These are phyloP conservation scores for Condylura cristata DNA, from an alignment of 2,113 vertebrate genomes.

Conservation along the genomic window DNA sequence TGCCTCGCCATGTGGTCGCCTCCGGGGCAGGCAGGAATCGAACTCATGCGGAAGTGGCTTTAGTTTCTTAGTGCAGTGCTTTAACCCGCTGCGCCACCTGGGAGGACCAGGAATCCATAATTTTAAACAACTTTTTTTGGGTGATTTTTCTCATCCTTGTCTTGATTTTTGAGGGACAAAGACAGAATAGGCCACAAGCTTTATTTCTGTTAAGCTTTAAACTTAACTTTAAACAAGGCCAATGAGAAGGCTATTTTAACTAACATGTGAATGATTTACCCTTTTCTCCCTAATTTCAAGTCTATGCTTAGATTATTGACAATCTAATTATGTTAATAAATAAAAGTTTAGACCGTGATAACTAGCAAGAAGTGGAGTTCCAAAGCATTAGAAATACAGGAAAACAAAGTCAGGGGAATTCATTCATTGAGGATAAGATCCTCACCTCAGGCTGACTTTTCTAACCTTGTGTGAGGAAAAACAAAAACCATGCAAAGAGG, in stretches of 20 bases:
- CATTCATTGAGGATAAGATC: background rate
- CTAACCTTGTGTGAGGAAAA: background rate
- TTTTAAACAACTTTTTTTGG: slow-evolving; percentile 2
- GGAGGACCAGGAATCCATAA: background rate
- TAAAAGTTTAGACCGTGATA: background rate
- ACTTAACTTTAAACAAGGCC: background rate
- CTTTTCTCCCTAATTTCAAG: background rate
- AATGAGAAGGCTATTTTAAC: background rate
- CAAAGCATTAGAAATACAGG: background rate
- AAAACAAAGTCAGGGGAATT: background rate
- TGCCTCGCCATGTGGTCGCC: too few relatives aligned
- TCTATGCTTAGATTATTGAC: background rate
- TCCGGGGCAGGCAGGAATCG: too few relatives aligned
- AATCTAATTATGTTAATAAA: background rate
- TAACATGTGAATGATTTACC: background rate
- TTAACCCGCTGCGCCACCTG: too few relatives aligned
- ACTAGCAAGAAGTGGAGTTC: background rate
- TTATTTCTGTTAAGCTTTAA: background rate
- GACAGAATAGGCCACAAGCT: background rate
- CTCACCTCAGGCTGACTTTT: background rate
- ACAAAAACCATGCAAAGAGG: background rate
- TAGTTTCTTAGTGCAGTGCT: too few relatives aligned
- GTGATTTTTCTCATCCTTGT: background rate
- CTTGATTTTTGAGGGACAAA: background rate
- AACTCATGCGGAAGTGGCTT: too few relatives aligned